A percentile compares a stretch with the other conserved stretches of the same genome.
Evolutionary conservation across 2,113 vertebrate species (phyloP).

Genomic region (Anoplopoma fimbria): DNA sequence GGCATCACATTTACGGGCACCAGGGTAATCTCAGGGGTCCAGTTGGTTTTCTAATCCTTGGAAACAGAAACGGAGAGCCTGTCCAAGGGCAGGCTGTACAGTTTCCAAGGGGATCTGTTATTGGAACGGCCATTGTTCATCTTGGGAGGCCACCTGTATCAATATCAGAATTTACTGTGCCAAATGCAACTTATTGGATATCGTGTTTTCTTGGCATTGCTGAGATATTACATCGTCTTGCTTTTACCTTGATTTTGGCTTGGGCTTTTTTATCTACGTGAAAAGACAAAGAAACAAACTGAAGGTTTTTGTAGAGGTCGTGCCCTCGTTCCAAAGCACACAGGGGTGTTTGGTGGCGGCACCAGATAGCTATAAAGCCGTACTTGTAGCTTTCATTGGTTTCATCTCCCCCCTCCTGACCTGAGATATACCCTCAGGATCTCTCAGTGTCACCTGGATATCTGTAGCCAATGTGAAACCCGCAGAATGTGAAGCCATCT

Average conservation of each 20-base stretch:
- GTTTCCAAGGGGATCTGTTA: slow-evolving; percentile 63
- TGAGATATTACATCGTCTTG: slow-evolving; percentile 17
- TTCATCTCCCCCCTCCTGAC: slow-evolving; percentile 10
- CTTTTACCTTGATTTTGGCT: neutral
- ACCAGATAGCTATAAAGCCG: slow-evolving; percentile 46
- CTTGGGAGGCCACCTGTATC: slow-evolving; percentile 66
- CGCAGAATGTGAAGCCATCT: slow-evolving; percentile 65
- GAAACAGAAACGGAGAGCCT: slow-evolving; percentile 57
- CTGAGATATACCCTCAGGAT: slow-evolving; percentile 52
- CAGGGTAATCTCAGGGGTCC: slow-evolving; percentile 70
- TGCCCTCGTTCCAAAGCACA: slow-evolving; percentile 37
- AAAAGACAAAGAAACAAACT: slow-evolving; percentile 1
- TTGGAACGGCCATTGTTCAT: slow-evolving; percentile 67
- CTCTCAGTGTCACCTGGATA: slow-evolving; percentile 58
- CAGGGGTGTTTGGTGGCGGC: slow-evolving; percentile 44
- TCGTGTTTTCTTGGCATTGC: slow-evolving; percentile 53
- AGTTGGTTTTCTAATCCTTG: slow-evolving; percentile 77
- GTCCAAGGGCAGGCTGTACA: slow-evolving; percentile 61
- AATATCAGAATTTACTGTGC: slow-evolving; percentile 57
- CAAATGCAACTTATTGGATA: slow-evolving; percentile 66
- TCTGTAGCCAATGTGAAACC: slow-evolving; percentile 63
- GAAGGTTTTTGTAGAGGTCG: slow-evolving; percentile 43
- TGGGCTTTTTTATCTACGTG: neutral
- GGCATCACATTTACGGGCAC: slow-evolving; percentile 78
- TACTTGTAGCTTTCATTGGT: slow-evolving; percentile 55